phyloP scores from a whole-genome alignment of 2,888 invertebrate species.

The Emmelina monodactyla region DNA sequence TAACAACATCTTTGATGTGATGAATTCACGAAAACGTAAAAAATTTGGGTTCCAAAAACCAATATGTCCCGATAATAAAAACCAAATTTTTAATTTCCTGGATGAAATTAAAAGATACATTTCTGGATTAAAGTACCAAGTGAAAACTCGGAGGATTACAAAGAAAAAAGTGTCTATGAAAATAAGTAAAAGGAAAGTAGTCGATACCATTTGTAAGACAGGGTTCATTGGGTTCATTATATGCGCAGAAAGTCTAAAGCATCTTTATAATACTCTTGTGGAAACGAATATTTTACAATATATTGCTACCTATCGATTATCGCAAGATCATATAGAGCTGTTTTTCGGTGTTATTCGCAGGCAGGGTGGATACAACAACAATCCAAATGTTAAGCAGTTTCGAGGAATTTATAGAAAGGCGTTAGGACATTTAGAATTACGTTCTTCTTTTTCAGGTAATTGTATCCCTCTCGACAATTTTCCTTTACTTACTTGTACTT shows the following conservation, averaged over 20 bases:
- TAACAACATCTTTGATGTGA: constrained; percentile 7
- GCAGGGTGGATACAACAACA: constrained; percentile 10
- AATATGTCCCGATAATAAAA: constrained; percentile 2
- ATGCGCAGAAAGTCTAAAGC: constrained; percentile 8
- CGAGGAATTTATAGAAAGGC: constrained; percentile 7
- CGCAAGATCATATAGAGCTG: constrained; percentile 11
- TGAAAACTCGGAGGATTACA: background rate
- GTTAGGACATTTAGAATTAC: constrained; percentile 6
- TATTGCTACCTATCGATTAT: constrained; percentile 8
- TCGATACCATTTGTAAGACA: constrained; percentile 8
- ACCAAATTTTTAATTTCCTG: constrained; percentile 2
- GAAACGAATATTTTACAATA: constrained; percentile 4
- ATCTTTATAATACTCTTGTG: constrained; percentile 4
- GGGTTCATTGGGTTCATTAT: constrained; percentile 11
- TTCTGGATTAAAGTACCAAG: background rate
- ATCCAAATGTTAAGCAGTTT: constrained; percentile 7
- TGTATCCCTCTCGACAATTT: constrained; percentile 21
- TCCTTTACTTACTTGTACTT: background rate
- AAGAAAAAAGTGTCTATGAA: constrained; percentile 1
- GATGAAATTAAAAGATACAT: constrained; percentile 4
- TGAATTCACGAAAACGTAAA: constrained; percentile 6
- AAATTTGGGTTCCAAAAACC: constrained; percentile 8
- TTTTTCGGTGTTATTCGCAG: constrained; percentile 8
- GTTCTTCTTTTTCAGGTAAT: constrained; percentile 7
- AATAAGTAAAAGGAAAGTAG: constrained; percentile 6